Evolutionary conservation across 2,888 invertebrate species (phyloP).

Genomic region (Taenaris catops): DNA sequence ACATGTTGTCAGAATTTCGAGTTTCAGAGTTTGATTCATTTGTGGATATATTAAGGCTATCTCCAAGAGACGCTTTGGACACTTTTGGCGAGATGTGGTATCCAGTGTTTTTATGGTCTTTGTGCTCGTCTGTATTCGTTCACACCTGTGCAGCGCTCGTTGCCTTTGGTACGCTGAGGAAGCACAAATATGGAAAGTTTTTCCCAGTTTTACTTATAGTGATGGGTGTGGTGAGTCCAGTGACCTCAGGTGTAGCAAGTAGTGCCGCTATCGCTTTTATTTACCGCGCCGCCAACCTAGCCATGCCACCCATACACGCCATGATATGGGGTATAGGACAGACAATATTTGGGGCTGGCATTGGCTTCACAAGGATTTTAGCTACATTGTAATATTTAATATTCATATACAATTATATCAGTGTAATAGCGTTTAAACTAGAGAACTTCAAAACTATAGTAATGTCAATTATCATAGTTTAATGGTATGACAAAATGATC

Average conservation of each 20-base stretch:
- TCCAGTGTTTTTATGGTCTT: conserved; percentile 96
- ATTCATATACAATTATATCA: not conserved
- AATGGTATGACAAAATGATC: conserved; percentile 17
- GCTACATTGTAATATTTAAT: conserved; percentile 87
- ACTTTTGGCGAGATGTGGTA: conserved; percentile 97
- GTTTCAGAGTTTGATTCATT: conserved; percentile 83
- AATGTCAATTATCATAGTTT: conserved; percentile 29
- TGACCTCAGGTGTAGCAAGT: conserved; percentile 92
- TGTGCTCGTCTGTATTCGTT: conserved; percentile 95
- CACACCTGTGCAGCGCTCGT: conserved; percentile 95
- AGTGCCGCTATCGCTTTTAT: conserved; percentile 97
- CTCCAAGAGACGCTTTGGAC: conserved; percentile 82
- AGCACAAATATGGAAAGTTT: conserved; percentile 97
- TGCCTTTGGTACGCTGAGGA: conserved; percentile 93
- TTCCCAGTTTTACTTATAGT: conserved; percentile 92
- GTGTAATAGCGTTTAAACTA: conserved; percentile 14
- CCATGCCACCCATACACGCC: conserved; percentile 95
- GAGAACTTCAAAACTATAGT: conserved; percentile 17
- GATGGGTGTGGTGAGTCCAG: conserved; percentile 94
- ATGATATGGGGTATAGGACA: conserved; percentile 97
- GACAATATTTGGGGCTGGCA: conserved; percentile 92
- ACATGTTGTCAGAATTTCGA: conserved; percentile 78
- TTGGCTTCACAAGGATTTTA: conserved; percentile 95
- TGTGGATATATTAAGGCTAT: conserved; percentile 84
- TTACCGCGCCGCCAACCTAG: conserved; percentile 92